phyloP scores from a whole-genome alignment of 2,797 vertebrate species.

The Manis crassicaudata region DNA sequence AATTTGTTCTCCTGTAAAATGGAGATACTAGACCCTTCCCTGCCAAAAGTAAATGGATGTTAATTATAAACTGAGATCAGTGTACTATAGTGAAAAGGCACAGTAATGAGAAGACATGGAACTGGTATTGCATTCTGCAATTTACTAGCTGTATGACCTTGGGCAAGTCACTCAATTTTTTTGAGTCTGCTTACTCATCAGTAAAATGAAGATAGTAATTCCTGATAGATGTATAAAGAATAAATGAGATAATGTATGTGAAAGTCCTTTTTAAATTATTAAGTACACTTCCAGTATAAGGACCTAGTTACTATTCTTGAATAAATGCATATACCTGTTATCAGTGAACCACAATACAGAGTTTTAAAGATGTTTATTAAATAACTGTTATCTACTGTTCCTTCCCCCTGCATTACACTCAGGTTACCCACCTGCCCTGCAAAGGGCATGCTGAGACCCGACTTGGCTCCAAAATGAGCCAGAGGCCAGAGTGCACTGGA shows the following conservation, averaged over 20 bases:
- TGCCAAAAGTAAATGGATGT: not conserved
- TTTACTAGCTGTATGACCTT: not conserved
- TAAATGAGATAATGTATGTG: not conserved
- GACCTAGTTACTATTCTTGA: not conserved
- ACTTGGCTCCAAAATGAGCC: not conserved
- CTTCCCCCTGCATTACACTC: not conserved
- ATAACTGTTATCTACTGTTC: not conserved
- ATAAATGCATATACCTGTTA: not conserved
- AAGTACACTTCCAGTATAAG: not conserved
- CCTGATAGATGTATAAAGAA: not conserved
- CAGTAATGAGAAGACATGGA: not conserved
- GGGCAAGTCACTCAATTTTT: not conserved
- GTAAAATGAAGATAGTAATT: not conserved
- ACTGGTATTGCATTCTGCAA: accelerated
- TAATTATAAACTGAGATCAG: not conserved
- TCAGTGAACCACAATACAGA: not conserved
- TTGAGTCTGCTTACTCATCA: not conserved
- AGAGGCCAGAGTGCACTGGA: not conserved
- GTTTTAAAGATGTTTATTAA: not conserved
- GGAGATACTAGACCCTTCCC: not conserved
- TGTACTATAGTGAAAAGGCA: no score
- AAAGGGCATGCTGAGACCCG: not conserved
- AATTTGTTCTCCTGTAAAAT: constrained; percentile 8
- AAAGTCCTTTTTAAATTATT: not conserved
- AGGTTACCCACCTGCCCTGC: not conserved